Evolutionary conservation across 2,113 vertebrate genomes (phyloP).

Genomic region (Phalacrocorax aristotelis): DNA sequence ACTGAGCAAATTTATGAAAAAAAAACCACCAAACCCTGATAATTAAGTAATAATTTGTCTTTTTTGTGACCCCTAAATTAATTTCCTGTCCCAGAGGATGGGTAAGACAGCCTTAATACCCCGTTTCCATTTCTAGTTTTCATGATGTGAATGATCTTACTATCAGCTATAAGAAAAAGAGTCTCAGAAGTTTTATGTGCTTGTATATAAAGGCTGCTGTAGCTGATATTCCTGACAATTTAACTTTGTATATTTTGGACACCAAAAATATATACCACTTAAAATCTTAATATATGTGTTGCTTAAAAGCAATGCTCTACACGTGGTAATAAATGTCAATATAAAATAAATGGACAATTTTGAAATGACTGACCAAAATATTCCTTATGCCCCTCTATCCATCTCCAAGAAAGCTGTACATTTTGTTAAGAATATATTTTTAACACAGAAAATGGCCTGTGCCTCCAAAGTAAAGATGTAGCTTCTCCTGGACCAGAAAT

Average conservation of each 20-base stretch:
- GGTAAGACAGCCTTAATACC: background rate
- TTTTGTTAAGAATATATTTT: background rate
- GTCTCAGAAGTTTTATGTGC: background rate
- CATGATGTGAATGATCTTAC: background rate
- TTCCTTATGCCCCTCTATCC: background rate
- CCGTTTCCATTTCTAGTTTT: background rate
- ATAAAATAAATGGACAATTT: background rate
- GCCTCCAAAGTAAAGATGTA: background rate
- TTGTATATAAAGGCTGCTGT: background rate
- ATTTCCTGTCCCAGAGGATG: conserved; percentile 18
- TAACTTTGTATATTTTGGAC: background rate
- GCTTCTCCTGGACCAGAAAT: background rate
- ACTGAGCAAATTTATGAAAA: background rate
- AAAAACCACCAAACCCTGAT: background rate
- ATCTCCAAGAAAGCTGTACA: background rate
- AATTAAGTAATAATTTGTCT: conserved; percentile 30
- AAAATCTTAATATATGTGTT: background rate
- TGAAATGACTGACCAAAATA: background rate
- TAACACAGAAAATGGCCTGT: background rate
- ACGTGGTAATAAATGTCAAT: background rate
- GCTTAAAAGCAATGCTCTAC: background rate
- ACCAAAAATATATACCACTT: background rate
- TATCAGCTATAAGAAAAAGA: background rate
- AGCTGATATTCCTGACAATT: background rate
- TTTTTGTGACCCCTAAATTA: conserved; percentile 42